These are phyloP conservation scores for Cerastis rubricosa DNA, from an alignment of 2,888 invertebrate species.

Conservation along the genomic window DNA sequence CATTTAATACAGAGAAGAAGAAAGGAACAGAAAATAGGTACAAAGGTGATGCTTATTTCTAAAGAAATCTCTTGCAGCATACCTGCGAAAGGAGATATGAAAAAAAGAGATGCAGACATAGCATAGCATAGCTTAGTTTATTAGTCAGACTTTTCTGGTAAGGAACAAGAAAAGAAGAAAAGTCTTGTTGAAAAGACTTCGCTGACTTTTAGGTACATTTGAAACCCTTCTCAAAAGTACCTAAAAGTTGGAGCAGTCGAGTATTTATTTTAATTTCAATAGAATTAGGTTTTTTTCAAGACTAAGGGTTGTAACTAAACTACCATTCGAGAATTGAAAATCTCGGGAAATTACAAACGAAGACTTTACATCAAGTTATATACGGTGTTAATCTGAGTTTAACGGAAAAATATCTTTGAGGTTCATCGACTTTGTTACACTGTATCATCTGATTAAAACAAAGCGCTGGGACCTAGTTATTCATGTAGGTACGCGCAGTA, in stretches of 20 bases:
- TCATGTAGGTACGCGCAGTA: conserved; percentile 30
- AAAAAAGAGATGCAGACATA: no score
- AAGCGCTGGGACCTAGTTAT: conserved; percentile 19
- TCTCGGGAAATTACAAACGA: no score
- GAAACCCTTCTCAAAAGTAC: background rate
- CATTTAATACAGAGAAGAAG: no score
- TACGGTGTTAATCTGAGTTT: background rate
- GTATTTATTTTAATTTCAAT: conserved; percentile 32
- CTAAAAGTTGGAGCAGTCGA: background rate
- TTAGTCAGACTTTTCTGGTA: conserved; percentile 39
- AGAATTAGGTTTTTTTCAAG: background rate
- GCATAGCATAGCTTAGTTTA: no score
- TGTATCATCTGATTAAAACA: conserved; percentile 30
- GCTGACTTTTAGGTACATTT: conserved; percentile 20
- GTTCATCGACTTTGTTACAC: background rate
- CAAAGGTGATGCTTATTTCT: no score
- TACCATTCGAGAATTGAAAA: background rate
- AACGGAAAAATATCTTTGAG: background rate
- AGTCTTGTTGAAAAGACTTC: conserved; percentile 44
- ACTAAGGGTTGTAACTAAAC: background rate
- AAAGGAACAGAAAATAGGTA: no score
- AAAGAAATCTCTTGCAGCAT: no score
- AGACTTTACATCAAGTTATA: background rate
- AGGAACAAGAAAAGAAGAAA: background rate
- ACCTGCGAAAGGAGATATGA: no score